phyloP scores from a whole-genome alignment of 2,888 invertebrate genomes.

The Drosophila mimetica region DNA sequence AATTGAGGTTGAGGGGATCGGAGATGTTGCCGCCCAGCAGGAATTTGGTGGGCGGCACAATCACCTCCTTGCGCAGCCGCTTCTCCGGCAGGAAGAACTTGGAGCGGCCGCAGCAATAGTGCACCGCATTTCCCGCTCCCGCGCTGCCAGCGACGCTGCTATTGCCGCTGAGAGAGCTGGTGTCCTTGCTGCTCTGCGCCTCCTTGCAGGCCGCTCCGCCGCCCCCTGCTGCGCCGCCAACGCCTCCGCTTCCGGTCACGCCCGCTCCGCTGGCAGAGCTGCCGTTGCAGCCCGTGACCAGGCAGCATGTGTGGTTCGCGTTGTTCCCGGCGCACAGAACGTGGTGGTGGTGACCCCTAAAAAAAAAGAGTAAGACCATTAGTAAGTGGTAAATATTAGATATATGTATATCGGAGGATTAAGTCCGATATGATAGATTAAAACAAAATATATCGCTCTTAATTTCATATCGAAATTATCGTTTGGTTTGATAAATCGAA shows the following conservation, averaged over 20 bases:
- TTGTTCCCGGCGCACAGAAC: conserved; percentile 79
- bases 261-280: conserved; percentile 43
- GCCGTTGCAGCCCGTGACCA: conserved; percentile 73
- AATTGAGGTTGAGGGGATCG: conserved; percentile 97
- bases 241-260: conserved; percentile 8
- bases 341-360: conserved; percentile 73
- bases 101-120: conserved; percentile 84
- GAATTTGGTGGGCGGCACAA: conserved; percentile 96
- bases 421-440: too few species aligned
- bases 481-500: too few species aligned
- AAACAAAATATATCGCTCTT: too few species aligned
- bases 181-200: conserved; percentile 63
- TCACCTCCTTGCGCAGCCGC: conserved; percentile 89
- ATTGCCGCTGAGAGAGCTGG: conserved; percentile 68
- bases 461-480: too few species aligned
- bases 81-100: conserved; percentile 91
- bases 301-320: conserved; percentile 69
- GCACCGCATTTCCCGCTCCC: conserved; percentile 61
- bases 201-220: conserved; percentile 47
- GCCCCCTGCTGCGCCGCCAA: conserved; percentile 1
- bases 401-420: not conserved
- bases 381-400: too few species aligned
- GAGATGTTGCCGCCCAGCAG: conserved; percentile 95
- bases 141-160: conserved; percentile 72
- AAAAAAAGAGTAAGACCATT: too few species aligned